These are phyloP conservation scores for Nibea albiflora DNA, from an alignment of 2,113 vertebrate species.

Conservation along the genomic window DNA sequence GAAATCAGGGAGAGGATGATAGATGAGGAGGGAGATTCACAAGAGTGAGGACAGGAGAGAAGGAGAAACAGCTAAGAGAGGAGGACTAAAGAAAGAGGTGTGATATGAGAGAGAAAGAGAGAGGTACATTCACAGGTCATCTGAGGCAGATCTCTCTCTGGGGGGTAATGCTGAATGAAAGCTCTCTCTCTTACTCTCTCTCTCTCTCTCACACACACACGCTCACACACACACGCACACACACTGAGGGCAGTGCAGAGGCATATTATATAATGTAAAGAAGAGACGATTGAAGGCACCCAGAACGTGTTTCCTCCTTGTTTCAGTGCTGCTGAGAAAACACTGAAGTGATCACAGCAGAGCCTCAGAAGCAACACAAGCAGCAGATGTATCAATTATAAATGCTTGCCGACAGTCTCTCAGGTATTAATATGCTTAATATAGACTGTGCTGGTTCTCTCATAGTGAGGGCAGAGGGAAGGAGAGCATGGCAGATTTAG, in stretches of 20 bases:
- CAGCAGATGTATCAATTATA: slow-evolving; percentile 46
- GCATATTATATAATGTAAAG: slow-evolving; percentile 11
- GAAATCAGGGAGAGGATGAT: too few species aligned
- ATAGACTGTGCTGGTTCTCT: slow-evolving; percentile 17
- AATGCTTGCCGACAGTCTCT: slow-evolving; percentile 35
- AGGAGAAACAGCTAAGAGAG: slow-evolving; percentile 4
- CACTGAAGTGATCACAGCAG: slow-evolving; percentile 4
- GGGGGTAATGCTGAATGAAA: not conserved
- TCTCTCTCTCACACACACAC: too few species aligned
- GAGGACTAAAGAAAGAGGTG: not conserved
- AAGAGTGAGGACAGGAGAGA: not conserved
- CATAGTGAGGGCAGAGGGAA: slow-evolving; percentile 15
- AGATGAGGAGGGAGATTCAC: too few species aligned
- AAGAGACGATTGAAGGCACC: slow-evolving; percentile 9
- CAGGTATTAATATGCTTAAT: slow-evolving; percentile 49
- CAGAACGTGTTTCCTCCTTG: slow-evolving; percentile 7
- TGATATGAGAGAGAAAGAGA: not conserved
- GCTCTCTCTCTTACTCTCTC: not conserved
- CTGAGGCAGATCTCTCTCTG: not conserved
- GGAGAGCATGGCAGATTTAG: not conserved
- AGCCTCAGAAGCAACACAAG: slow-evolving; percentile 25
- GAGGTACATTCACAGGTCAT: not conserved
- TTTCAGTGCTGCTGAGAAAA: slow-evolving; percentile 11
- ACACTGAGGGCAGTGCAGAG: not conserved
- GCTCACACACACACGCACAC: not conserved